These are phyloP conservation scores for Sminthurides bifidus DNA, from an alignment of 1,140 invertebrate species.

Conservation along the genomic window DNA sequence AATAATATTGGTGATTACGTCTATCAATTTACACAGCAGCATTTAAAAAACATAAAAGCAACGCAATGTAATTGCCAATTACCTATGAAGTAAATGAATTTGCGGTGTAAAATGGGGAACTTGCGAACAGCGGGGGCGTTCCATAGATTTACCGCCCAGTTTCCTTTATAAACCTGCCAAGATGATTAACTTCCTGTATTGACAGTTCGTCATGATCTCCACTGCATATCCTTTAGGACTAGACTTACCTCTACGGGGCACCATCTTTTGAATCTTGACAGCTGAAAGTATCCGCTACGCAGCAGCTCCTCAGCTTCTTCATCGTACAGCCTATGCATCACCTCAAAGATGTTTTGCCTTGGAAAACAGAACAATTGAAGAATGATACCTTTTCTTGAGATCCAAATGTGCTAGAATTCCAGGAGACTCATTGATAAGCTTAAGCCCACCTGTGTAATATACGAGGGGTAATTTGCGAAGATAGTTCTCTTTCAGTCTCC, in stretches of 20 bases:
- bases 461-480: too few species aligned
- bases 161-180: constrained; percentile 19
- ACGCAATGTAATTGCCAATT: background rate
- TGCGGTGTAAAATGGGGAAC: constrained; percentile 16
- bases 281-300: constrained; percentile 14
- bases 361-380: background rate
- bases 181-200: too few species aligned
- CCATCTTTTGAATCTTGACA: constrained; percentile 18
- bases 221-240: background rate
- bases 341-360: constrained; percentile 22
- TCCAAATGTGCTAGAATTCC: background rate
- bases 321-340: constrained; percentile 3
- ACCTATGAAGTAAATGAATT: constrained; percentile 28
- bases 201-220: too few species aligned
- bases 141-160: constrained; percentile 23
- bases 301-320: constrained; percentile 17
- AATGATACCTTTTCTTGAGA: background rate
- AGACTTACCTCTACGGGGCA: constrained; percentile 24
- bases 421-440: background rate
- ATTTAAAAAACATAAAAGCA: too few species aligned
- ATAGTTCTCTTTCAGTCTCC: background rate
- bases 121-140: constrained; percentile 12
- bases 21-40: background rate
- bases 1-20: background rate
- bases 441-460: too few species aligned